Evolutionary conservation across 2,888 invertebrate genomes (phyloP).

Genomic region (Tetramorium bicarinatum): DNA sequence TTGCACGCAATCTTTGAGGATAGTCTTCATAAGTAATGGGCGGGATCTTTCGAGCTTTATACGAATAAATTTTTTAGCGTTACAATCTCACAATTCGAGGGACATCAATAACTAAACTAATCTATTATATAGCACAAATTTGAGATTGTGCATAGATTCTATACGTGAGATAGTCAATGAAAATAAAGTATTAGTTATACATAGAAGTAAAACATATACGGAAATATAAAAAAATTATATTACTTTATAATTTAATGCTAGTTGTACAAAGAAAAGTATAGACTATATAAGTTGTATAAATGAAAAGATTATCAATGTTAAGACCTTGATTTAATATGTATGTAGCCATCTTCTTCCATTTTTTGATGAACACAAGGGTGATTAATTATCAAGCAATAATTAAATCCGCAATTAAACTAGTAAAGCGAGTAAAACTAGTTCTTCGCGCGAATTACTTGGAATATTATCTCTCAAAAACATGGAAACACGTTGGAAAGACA

Average conservation of each 20-base stretch:
- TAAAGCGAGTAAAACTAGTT: slow-evolving; percentile 17
- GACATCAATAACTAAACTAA: slow-evolving; percentile 52
- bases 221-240: not conserved
- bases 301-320: not conserved
- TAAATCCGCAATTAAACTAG: slow-evolving; percentile 34
- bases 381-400: not conserved
- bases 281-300: slow-evolving; percentile 8
- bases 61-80: slow-evolving; percentile 44
- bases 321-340: not conserved
- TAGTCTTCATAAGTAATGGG: slow-evolving; percentile 32
- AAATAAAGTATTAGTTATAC: not conserved
- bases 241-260: not conserved
- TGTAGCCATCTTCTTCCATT: not conserved
- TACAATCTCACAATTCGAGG: not conserved
- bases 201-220: not conserved
- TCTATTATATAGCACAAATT: slow-evolving; percentile 53
- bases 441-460: not conserved
- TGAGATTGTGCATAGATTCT: slow-evolving; percentile 31
- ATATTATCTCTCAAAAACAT: slow-evolving; percentile 6
- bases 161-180: not conserved
- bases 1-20: slow-evolving; percentile 23
- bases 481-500: slow-evolving; percentile 9
- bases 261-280: not conserved
- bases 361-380: not conserved
- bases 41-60: slow-evolving; percentile 2